A percentile compares a stretch with the other conserved stretches of the same genome.
Conservation (phyloP, 2,113 vertebrate species). For the Megaceryle torquata region DNA sequence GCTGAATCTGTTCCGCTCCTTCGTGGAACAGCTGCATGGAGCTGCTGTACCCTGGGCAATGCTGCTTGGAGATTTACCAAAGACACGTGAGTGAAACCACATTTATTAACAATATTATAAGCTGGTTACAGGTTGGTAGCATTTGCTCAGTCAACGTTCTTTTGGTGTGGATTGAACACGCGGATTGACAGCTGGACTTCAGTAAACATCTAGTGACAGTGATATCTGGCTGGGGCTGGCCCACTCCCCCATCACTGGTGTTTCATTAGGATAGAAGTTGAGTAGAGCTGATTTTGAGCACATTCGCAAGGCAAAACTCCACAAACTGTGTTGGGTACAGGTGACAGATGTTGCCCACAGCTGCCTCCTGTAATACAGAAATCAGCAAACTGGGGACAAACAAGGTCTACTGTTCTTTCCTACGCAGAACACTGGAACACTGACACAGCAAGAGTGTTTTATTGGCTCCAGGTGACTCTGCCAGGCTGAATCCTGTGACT, state of each 20-base stretch:
- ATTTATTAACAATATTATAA: background rate
- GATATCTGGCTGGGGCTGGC: background rate
- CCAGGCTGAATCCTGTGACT: background rate
- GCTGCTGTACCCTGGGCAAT: background rate
- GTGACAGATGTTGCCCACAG: conserved; percentile 3
- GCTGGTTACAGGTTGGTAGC: background rate
- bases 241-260: no score
- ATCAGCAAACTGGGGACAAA: background rate
- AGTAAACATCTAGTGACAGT: background rate
- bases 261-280: background rate
- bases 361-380: background rate
- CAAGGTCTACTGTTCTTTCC: background rate
- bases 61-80: background rate
- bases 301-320: background rate
- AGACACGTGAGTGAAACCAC: rapidly evolving
- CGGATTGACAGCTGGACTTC: background rate
- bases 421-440: background rate
- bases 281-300: background rate
- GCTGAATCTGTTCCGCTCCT: background rate
- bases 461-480: background rate
- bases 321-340: background rate
- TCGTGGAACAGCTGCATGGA: background rate
- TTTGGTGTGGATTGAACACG: background rate
- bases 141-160: background rate
- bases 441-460: background rate